phyloP scores from a whole-genome alignment of 2,888 invertebrate species.

The Heliconius hortense region DNA sequence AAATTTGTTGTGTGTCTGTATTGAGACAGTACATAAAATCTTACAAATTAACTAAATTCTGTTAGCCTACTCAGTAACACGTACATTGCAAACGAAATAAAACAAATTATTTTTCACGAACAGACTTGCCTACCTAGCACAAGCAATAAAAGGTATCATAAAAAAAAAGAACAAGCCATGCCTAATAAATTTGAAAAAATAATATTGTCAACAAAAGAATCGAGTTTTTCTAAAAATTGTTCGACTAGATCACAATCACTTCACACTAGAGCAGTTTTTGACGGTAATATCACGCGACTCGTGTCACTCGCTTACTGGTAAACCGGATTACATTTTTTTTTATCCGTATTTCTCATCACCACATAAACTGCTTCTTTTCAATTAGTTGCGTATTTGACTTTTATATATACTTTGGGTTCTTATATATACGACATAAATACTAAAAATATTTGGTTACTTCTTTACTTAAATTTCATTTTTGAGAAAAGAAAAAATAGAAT shows the following conservation, averaged over 20 bases:
- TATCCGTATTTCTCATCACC: constrained; percentile 30
- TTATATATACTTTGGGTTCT: neutral
- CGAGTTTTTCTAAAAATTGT: constrained; percentile 18
- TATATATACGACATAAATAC: neutral
- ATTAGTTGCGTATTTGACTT: neutral
- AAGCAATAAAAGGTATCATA: neutral
- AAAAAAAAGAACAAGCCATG: neutral
- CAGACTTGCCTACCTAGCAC: neutral
- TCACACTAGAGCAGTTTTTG: constrained; percentile 37
- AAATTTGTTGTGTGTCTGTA: too few relatives aligned
- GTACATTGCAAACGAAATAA: too few relatives aligned
- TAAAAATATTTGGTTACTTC: neutral
- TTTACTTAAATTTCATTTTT: neutral
- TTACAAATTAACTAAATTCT: too few relatives aligned
- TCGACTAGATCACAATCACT: constrained; percentile 36
- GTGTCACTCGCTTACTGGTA: constrained; percentile 39
- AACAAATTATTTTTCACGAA: too few relatives aligned
- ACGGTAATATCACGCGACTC: constrained; percentile 39
- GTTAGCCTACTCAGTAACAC: too few relatives aligned
- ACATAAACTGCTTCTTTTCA: constrained; percentile 26
- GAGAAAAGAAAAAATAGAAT: neutral
- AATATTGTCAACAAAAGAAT: constrained; percentile 11
- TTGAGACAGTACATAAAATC: too few relatives aligned
- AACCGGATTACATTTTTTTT: constrained; percentile 42
- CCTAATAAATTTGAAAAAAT: neutral